Percentiles rank a stretch among this genome's conserved stretches.
These are phyloP conservation scores for Idaea straminata DNA, from an alignment of 2,888 invertebrate species.

Conservation along the genomic window DNA sequence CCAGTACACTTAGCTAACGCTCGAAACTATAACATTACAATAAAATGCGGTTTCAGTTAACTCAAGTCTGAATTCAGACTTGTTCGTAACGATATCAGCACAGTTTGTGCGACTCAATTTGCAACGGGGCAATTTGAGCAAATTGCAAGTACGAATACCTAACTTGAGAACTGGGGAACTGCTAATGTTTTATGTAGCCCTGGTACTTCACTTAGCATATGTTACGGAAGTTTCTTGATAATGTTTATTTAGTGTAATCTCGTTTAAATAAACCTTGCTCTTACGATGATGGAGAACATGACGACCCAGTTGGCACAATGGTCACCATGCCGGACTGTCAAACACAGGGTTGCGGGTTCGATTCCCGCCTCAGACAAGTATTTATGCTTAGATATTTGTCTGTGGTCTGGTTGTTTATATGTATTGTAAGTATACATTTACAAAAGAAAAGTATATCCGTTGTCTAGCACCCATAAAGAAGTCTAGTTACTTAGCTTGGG, in stretches of 20 bases:
- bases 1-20: slow-evolving; percentile 12
- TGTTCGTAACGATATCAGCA: slow-evolving; percentile 53
- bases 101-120: slow-evolving; percentile 53
- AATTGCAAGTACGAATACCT: slow-evolving; percentile 55
- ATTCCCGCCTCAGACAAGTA: too few relatives aligned
- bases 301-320: too few relatives aligned
- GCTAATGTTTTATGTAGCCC: slow-evolving; percentile 28
- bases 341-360: too few relatives aligned
- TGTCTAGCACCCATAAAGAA: too few relatives aligned
- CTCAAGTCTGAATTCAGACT: slow-evolving; percentile 31
- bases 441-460: too few relatives aligned
- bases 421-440: too few relatives aligned
- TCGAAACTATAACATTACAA: slow-evolving; percentile 22
- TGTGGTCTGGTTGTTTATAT: too few relatives aligned
- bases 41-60: slow-evolving; percentile 27
- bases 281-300: background rate
- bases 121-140: slow-evolving; percentile 58
- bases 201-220: slow-evolving; percentile 14
- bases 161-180: slow-evolving; percentile 37
- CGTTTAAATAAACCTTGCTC: background rate
- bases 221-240: slow-evolving; percentile 3
- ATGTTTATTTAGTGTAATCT: background rate
- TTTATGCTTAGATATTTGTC: too few relatives aligned
- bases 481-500: too few relatives aligned
- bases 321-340: too few relatives aligned